phyloP scores from a whole-genome alignment of 1,140 invertebrate genomes.

The Eulimnadia texana region DNA sequence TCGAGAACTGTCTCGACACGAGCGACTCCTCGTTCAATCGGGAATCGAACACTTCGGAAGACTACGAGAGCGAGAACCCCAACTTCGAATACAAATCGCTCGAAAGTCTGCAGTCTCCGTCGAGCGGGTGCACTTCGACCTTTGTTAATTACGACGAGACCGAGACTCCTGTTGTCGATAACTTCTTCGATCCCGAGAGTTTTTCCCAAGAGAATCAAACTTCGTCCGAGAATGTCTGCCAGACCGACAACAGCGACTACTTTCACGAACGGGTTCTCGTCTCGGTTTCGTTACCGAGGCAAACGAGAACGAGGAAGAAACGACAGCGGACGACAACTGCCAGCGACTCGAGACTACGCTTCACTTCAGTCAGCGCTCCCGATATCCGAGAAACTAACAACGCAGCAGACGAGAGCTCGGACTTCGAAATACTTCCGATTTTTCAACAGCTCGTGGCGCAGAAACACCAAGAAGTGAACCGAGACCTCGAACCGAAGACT shows the following conservation, averaged over 20 bases:
- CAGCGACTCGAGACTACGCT: not conserved
- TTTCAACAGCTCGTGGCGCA: constrained; percentile 55
- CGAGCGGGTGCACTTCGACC: not conserved
- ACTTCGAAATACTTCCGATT: constrained; percentile 54
- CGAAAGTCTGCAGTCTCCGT: not conserved
- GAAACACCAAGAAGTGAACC: constrained; percentile 8
- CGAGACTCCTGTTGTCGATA: not conserved
- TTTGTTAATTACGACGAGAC: not conserved
- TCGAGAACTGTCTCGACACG: not conserved
- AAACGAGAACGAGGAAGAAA: not conserved
- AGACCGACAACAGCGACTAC: not conserved
- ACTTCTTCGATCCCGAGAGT: not conserved
- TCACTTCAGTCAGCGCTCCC: not conserved
- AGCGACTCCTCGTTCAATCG: constrained; percentile 8
- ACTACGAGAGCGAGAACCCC: not conserved
- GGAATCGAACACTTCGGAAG: not conserved
- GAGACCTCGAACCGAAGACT: constrained; percentile 29
- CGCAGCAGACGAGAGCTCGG: not conserved
- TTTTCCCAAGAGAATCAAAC: too few relatives aligned
- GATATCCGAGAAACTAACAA: not conserved
- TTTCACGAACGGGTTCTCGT: too few relatives aligned
- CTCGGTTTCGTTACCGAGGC: not conserved
- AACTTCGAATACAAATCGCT: constrained; percentile 6
- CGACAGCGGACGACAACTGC: not conserved
- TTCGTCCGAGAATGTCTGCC: too few relatives aligned